phyloP scores from a whole-genome alignment of 2,888 invertebrate species.

The Drosophila robusta region DNA sequence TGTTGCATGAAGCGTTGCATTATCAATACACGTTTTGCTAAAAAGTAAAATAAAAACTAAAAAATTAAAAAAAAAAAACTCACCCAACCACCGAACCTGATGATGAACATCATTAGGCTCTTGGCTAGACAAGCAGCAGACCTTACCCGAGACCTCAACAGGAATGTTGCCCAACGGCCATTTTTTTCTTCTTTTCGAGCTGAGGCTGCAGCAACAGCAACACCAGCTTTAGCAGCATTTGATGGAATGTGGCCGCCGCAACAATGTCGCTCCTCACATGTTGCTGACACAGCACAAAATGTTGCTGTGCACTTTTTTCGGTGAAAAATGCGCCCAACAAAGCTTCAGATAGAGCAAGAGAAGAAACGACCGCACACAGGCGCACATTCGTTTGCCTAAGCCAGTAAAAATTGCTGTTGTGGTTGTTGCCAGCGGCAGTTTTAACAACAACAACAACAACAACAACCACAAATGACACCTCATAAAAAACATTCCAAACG shows the following conservation, averaged over 20 bases:
- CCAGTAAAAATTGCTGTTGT: background rate
- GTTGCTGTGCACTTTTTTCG: slow-evolving; percentile 34
- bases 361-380: background rate
- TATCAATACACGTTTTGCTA: slow-evolving; percentile 12
- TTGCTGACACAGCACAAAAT: slow-evolving; percentile 50
- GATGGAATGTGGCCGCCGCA: slow-evolving; percentile 36
- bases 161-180: slow-evolving; percentile 54
- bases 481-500: slow-evolving; percentile 31
- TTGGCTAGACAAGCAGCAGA: slow-evolving; percentile 70
- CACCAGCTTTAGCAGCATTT: slow-evolving; percentile 14
- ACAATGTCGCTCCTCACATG: slow-evolving; percentile 39
- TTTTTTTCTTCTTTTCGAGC: slow-evolving; percentile 18
- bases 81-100: slow-evolving; percentile 20
- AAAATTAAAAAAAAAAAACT: slow-evolving; percentile 8
- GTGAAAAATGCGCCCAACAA: slow-evolving; percentile 15
- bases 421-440: too few relatives aligned
- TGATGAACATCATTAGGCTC: slow-evolving; percentile 24
- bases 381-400: too few relatives aligned
- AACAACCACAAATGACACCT: slow-evolving; percentile 27
- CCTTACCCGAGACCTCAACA: slow-evolving; percentile 38
- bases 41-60: slow-evolving; percentile 1
- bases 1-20: slow-evolving; percentile 45
- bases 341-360: slow-evolving; percentile 3
- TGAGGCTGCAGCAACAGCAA: too few relatives aligned
- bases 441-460: background rate